Percentiles rank a stretch among this genome's conserved stretches.
Evolutionary conservation across 2,113 vertebrate species (phyloP).

Genomic region (Notiomystis cincta): DNA sequence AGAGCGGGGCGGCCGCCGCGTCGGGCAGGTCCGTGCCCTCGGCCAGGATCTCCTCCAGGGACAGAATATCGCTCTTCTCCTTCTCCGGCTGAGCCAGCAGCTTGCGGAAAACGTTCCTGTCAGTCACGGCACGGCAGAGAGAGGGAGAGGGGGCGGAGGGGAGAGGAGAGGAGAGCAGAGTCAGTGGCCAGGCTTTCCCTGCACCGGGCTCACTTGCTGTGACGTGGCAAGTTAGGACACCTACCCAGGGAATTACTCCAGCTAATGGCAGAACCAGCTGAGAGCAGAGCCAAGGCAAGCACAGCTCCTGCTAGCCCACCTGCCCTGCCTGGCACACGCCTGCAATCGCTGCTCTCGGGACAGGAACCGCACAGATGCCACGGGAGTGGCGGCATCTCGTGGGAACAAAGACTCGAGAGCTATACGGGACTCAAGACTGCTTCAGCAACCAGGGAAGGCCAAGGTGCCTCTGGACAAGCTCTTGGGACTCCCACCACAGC

Average conservation of each 20-base stretch:
- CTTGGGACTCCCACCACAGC: not conserved
- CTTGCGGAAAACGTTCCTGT: constrained; percentile 95
- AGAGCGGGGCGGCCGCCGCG: constrained; percentile 79
- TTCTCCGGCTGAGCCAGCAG: constrained; percentile 92
- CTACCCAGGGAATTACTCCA: not conserved
- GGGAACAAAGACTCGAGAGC: not conserved
- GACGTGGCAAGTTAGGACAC: not conserved
- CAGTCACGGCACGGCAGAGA: constrained; percentile 41
- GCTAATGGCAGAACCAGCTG: not conserved
- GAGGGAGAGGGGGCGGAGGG: constrained; percentile 1
- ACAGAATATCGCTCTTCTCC: constrained; percentile 91
- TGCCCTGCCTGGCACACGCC: not conserved
- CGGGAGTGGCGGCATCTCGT: rapidly evolving
- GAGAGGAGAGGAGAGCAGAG: constrained; percentile 3
- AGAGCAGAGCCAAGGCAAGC: not conserved
- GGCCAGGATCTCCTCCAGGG: constrained; percentile 95
- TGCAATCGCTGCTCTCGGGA: not conserved
- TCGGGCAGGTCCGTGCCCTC: constrained; percentile 88
- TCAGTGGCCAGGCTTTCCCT: not conserved
- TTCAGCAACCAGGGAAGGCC: not conserved
- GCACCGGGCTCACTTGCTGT: not conserved
- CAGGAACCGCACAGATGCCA: rapidly evolving
- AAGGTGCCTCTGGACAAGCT: not conserved
- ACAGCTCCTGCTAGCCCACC: not conserved
- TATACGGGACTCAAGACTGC: not conserved